Percentiles rank a stretch among this genome's conserved stretches.
Evolutionary conservation across 2,797 vertebrate species (phyloP).

Genomic region (Pygocentrus nattereri): DNA sequence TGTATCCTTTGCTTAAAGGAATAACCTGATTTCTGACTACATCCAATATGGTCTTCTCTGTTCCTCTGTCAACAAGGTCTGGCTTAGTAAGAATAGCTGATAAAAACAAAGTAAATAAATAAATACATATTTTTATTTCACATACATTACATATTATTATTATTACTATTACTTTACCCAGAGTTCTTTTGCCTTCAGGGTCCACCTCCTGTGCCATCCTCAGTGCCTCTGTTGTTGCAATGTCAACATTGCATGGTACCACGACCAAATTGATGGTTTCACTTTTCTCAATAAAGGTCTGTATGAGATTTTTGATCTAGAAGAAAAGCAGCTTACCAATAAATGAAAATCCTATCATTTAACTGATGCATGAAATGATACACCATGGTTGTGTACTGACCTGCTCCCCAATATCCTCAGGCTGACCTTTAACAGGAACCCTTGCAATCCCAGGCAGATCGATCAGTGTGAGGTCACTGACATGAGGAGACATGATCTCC

Average conservation of each 20-base stretch:
- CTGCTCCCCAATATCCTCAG: conserved; percentile 74
- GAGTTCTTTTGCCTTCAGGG: conserved; percentile 3
- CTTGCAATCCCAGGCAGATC: conserved; percentile 83
- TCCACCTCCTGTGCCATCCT: conserved; percentile 64
- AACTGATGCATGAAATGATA: background rate
- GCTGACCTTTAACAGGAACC: conserved; percentile 76
- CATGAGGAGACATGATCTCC: conserved; percentile 72
- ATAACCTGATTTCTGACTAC: conserved; percentile 72
- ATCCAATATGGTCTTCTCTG: conserved; percentile 67
- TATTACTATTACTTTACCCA: background rate
- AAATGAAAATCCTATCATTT: background rate
- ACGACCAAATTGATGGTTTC: conserved; percentile 84
- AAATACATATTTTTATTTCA: background rate
- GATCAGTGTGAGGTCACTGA: conserved; percentile 81
- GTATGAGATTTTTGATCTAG: conserved; percentile 78
- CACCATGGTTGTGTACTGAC: conserved; percentile 54
- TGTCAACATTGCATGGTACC: conserved; percentile 85
- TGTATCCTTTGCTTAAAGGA: conserved; percentile 82
- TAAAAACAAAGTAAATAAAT: no score
- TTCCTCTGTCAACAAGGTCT: conserved; percentile 80
- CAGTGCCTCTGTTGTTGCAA: conserved; percentile 67
- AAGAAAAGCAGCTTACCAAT: background rate
- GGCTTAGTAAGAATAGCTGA: conserved; percentile 81
- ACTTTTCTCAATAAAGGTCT: conserved; percentile 69
- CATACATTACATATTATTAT: no score